A percentile compares a stretch with the other conserved stretches of the same genome.
These are phyloP conservation scores for Paramormyrops hopkinsi DNA, from an alignment of 2,797 vertebrate species.

Conservation along the genomic window DNA sequence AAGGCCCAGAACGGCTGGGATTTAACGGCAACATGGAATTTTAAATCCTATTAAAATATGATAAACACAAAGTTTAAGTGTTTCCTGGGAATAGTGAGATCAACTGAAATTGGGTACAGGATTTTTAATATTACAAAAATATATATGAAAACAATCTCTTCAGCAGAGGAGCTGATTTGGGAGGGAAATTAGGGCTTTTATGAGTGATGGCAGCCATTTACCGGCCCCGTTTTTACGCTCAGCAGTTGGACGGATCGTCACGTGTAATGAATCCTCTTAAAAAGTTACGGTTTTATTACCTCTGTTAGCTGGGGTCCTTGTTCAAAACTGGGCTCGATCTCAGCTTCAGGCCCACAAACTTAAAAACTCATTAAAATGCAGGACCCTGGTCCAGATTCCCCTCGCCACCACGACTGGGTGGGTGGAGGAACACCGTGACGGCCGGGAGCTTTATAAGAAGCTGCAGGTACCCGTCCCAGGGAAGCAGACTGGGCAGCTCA, in stretches of 20 bases:
- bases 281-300: background rate
- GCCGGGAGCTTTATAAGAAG: background rate
- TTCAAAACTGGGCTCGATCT: background rate
- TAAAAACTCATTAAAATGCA: background rate
- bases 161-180: background rate
- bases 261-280: conserved; percentile 1
- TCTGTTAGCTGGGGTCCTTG: background rate
- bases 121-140: background rate
- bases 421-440: background rate
- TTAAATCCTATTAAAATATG: background rate
- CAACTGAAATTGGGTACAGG: background rate
- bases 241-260: background rate
- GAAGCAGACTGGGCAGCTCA: background rate
- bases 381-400: background rate
- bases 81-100: background rate
- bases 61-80: background rate
- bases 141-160: background rate
- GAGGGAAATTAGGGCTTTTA: background rate
- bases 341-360: background rate
- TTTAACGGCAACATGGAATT: background rate
- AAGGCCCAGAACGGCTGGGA: background rate
- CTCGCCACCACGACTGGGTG: background rate
- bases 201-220: background rate
- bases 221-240: background rate
- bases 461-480: background rate